Conservation (phyloP, 2,113 vertebrate species). For the Holacanthus passer region DNA sequence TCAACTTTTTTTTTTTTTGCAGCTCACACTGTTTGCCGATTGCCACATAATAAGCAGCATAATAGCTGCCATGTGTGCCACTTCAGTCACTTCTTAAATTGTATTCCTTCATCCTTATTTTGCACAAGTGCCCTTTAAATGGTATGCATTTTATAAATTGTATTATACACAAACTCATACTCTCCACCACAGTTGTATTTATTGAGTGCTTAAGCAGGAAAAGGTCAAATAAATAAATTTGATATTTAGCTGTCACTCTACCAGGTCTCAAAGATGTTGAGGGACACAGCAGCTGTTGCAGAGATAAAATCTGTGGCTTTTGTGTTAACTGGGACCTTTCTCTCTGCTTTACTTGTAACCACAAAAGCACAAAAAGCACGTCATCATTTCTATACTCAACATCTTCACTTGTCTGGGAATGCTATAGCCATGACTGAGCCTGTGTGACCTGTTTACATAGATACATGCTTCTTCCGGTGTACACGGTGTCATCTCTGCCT, state of each 20-base stretch:
- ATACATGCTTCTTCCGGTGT: constrained; percentile 19
- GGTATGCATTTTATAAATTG: constrained; percentile 5
- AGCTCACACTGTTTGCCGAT: constrained; percentile 6
- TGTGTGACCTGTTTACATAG: constrained; percentile 14
- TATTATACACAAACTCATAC: background rate
- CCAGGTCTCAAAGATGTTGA: background rate
- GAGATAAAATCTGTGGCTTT: background rate
- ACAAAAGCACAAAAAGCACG: constrained; percentile 1
- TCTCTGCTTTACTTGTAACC: background rate
- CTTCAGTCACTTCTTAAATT: constrained; percentile 7
- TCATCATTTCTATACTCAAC: background rate
- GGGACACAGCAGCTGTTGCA: background rate
- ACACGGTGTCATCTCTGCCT: constrained; percentile 6
- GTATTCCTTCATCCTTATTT: background rate
- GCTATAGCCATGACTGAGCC: background rate
- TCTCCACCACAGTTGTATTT: background rate
- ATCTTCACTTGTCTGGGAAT: constrained; percentile 21
- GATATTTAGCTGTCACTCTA: background rate
- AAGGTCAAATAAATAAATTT: background rate
- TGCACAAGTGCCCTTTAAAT: background rate
- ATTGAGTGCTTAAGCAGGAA: background rate
- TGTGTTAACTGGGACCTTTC: background rate
- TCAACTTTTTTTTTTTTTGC: background rate
- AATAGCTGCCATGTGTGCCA: constrained; percentile 14
- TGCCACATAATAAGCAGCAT: constrained; percentile 4